These are phyloP conservation scores for Anastrepha ludens DNA, from an alignment of 1,140 invertebrate genomes.

Conservation along the genomic window DNA sequence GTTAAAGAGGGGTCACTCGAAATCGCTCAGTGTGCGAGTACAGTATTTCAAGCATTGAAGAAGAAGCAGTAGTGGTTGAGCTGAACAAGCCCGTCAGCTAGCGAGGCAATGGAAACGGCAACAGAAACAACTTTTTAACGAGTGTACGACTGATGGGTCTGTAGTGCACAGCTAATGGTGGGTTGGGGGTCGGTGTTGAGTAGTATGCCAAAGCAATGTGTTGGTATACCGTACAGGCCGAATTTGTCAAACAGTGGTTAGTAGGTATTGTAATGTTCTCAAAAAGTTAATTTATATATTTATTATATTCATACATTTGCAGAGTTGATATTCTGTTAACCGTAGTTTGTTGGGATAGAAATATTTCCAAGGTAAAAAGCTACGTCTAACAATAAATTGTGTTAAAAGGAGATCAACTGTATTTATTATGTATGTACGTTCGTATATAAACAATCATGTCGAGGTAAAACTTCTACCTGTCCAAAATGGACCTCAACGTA, in stretches of 20 bases:
- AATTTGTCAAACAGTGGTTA: background rate
- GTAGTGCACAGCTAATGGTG: background rate
- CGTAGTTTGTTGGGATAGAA: no score
- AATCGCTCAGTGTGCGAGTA: constrained; percentile 20
- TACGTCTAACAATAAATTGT: no score
- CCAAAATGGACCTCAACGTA: no score
- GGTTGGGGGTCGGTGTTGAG: constrained; percentile 20
- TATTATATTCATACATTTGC: no score
- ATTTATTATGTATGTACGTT: no score
- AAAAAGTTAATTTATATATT: no score
- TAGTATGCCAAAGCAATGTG: constrained; percentile 31
- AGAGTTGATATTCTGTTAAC: no score
- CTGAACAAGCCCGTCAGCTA: constrained; percentile 6
- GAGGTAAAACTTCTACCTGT: no score
- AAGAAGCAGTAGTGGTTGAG: constrained; percentile 4
- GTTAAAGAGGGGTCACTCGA: background rate
- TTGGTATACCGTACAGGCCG: background rate
- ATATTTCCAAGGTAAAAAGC: no score
- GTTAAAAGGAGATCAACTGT: no score
- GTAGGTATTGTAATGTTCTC: no score
- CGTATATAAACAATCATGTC: no score
- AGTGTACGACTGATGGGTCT: constrained; percentile 16
- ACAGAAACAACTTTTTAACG: constrained; percentile 51
- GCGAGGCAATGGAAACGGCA: constrained; percentile 34
- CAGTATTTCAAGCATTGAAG: constrained; percentile 19